Evolutionary conservation across 2,797 vertebrate genomes (phyloP).

Genomic region (Eurystomus glaucurus): DNA sequence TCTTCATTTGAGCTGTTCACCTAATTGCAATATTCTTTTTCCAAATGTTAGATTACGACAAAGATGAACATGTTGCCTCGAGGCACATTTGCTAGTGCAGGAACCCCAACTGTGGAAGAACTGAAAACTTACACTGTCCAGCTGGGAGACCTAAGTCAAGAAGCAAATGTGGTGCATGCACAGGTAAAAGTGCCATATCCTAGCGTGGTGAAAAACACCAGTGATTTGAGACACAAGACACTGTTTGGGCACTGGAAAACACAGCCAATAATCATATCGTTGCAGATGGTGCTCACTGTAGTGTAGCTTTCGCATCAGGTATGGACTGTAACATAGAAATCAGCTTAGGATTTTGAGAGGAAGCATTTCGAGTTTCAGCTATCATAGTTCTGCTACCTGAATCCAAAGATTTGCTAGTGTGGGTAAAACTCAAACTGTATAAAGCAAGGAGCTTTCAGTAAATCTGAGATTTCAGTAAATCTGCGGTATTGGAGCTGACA

Average conservation of each 20-base stretch:
- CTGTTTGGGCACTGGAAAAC: neutral
- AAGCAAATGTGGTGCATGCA: conserved; percentile 67
- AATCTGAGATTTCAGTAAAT: neutral
- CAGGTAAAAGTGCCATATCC: conserved; percentile 78
- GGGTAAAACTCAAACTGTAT: neutral
- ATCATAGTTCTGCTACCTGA: neutral
- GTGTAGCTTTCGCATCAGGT: neutral
- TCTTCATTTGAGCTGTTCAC: neutral
- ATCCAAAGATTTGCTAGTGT: neutral
- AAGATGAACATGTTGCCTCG: conserved; percentile 79
- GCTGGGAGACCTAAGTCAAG: conserved; percentile 85
- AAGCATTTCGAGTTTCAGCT: neutral
- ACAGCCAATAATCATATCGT: neutral
- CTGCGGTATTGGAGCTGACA: neutral
- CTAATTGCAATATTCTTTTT: conserved; percentile 7
- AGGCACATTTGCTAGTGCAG: conserved; percentile 61
- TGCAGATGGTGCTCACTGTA: neutral
- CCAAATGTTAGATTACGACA: conserved; percentile 82
- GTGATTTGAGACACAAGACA: neutral
- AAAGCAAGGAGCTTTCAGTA: neutral
- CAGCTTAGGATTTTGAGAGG: neutral
- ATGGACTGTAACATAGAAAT: neutral
- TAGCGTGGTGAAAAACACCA: neutral
- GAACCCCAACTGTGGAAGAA: conserved; percentile 84
- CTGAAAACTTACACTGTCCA: conserved; percentile 83